These are phyloP conservation scores for Drosophila elegans DNA, from an alignment of 1,140 invertebrate species.

Conservation along the genomic window DNA sequence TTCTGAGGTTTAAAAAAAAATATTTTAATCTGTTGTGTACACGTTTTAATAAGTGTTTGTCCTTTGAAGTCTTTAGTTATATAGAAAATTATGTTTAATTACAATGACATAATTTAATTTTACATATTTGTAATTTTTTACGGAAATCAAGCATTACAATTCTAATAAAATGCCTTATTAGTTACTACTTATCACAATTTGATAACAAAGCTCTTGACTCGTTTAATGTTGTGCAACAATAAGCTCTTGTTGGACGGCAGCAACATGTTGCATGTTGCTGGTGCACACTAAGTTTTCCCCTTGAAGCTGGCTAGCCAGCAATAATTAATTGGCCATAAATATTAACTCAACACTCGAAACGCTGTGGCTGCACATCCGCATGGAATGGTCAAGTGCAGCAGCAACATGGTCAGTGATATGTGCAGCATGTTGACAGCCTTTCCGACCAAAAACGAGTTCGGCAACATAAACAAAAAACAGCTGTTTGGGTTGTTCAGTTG, in stretches of 20 bases:
- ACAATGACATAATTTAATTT: too few relatives aligned
- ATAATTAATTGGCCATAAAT: constrained; percentile 46
- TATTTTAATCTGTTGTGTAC: too few relatives aligned
- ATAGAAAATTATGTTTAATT: too few relatives aligned
- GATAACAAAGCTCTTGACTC: constrained; percentile 54
- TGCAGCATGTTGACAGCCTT: constrained; percentile 24
- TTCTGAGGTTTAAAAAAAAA: too few relatives aligned
- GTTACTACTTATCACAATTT: not conserved
- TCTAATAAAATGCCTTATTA: too few relatives aligned
- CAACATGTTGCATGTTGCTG: constrained; percentile 41
- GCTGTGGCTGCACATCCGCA: constrained; percentile 22
- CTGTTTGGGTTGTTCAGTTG: constrained; percentile 46
- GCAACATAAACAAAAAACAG: constrained; percentile 83
- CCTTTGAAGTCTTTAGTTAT: too few relatives aligned
- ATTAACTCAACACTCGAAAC: constrained; percentile 61
- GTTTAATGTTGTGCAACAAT: constrained; percentile 17
- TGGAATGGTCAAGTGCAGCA: constrained; percentile 47
- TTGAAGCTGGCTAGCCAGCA: constrained; percentile 15
- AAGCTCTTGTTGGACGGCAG: constrained; percentile 26
- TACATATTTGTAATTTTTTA: too few relatives aligned
- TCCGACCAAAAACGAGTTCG: constrained; percentile 51
- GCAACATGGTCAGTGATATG: constrained; percentile 17
- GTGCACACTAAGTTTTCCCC: constrained; percentile 18
- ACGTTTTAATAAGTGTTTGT: too few relatives aligned
- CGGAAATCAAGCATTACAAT: too few relatives aligned